These are phyloP conservation scores for Endomychus coccineus DNA, from an alignment of 2,888 invertebrate species.

Conservation along the genomic window DNA sequence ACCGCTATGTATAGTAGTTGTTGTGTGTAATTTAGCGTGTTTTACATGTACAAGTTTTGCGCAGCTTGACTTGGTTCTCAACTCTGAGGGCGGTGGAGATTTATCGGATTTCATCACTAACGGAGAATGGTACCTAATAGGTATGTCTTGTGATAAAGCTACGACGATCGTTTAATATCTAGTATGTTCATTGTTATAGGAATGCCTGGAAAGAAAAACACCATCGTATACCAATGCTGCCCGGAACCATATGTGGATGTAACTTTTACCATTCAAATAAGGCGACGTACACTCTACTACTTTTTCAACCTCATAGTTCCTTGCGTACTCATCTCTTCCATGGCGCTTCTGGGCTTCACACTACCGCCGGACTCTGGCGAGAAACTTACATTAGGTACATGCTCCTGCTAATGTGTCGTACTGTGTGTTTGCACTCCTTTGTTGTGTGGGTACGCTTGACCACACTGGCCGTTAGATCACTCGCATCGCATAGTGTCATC, in stretches of 20 bases:
- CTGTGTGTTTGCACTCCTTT: slow-evolving; percentile 23
- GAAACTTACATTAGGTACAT: slow-evolving; percentile 87
- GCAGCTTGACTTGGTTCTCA: slow-evolving; percentile 93
- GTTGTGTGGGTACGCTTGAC: slow-evolving; percentile 35
- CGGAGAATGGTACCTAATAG: slow-evolving; percentile 99
- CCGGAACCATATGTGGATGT: slow-evolving; percentile 92
- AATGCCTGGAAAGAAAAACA: slow-evolving; percentile 87
- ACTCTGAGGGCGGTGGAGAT: slow-evolving; percentile 90
- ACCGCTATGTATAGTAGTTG: too few relatives aligned
- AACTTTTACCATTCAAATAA: slow-evolving; percentile 93
- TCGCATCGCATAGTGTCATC: slow-evolving; percentile 32
- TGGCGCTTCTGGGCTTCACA: slow-evolving; percentile 97
- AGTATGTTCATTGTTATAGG: slow-evolving; percentile 47
- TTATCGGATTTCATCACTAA: slow-evolving; percentile 96
- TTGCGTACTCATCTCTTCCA: slow-evolving; percentile 96
- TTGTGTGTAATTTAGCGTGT: too few relatives aligned
- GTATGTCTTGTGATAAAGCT: too few relatives aligned
- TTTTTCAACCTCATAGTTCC: slow-evolving; percentile 99
- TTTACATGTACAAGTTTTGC: slow-evolving; percentile 39
- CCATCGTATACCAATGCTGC: slow-evolving; percentile 87
- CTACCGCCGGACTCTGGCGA: slow-evolving; percentile 97
- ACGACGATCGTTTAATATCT: too few relatives aligned
- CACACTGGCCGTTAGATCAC: slow-evolving; percentile 27
- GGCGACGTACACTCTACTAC: slow-evolving; percentile 94
- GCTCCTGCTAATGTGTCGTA: slow-evolving; percentile 19